These are phyloP conservation scores for Diogma glabrata DNA, from an alignment of 2,888 invertebrate genomes.

Conservation along the genomic window DNA sequence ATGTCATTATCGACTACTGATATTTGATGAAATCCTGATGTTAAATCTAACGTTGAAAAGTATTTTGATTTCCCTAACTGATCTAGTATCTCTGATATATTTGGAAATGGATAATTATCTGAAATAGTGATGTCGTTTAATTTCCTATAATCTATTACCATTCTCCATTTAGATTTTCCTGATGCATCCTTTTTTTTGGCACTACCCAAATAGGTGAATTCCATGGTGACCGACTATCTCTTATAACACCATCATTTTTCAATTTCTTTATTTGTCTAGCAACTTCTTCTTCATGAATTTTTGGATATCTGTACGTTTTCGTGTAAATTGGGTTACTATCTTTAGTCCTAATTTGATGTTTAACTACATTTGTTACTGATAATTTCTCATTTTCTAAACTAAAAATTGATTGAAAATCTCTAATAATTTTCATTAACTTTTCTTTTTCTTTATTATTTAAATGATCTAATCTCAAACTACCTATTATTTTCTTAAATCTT, in stretches of 20 bases:
- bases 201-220: neutral
- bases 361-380: neutral
- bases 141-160: neutral
- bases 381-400: neutral
- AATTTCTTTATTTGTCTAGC: conserved; percentile 12
- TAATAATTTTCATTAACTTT: neutral
- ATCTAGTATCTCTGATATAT: neutral
- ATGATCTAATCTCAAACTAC: neutral
- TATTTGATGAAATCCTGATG: neutral
- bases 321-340: conserved; percentile 19
- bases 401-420: neutral
- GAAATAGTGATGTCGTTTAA: conserved; percentile 13
- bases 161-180: neutral
- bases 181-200: neutral
- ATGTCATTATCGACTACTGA: too few relatives aligned
- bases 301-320: conserved; percentile 23
- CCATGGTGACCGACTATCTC: neutral
- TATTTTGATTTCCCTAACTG: neutral
- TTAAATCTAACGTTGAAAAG: neutral
- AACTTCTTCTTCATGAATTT: conserved; percentile 23
- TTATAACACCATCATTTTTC: neutral
- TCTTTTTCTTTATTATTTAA: neutral
- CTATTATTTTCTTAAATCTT: too few relatives aligned
- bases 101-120: neutral
- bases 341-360: neutral